phyloP scores from a whole-genome alignment of 2,797 vertebrate species.

The Muscicapa striata region DNA sequence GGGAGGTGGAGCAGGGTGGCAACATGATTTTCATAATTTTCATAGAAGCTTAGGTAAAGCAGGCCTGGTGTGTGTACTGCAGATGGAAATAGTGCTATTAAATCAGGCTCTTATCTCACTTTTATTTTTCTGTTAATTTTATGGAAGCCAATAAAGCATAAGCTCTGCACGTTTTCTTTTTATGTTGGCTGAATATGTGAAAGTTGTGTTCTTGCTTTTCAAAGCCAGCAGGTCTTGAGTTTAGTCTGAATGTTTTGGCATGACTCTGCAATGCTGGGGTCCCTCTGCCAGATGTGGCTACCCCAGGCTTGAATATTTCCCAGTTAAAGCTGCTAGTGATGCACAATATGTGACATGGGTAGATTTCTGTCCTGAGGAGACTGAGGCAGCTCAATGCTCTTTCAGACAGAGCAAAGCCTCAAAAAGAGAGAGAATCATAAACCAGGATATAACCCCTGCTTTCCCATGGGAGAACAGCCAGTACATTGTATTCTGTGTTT shows the following conservation, averaged over 20 bases:
- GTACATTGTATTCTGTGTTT: background rate
- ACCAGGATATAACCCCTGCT: background rate
- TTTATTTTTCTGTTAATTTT: slow-evolving; percentile 60
- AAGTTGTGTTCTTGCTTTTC: background rate
- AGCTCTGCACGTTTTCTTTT: background rate
- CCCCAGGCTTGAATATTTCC: background rate
- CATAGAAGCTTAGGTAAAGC: background rate
- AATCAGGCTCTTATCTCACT: slow-evolving; percentile 36
- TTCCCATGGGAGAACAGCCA: background rate
- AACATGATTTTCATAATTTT: slow-evolving; percentile 6
- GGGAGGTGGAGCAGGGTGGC: background rate
- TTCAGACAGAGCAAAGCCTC: background rate
- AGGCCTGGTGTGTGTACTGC: background rate
- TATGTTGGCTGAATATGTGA: background rate
- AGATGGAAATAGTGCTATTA: slow-evolving; percentile 21
- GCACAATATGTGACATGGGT: background rate
- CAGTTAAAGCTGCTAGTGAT: background rate
- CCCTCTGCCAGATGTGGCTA: background rate
- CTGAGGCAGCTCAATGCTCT: background rate
- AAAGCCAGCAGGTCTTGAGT: background rate
- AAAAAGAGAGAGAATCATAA: background rate
- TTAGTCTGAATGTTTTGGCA: background rate
- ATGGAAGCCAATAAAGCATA: slow-evolving; percentile 2
- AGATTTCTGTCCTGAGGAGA: background rate
- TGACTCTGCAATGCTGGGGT: background rate